These are phyloP conservation scores for Drosophila pseudotalamancana DNA, from an alignment of 2,888 invertebrate genomes.

Conservation along the genomic window DNA sequence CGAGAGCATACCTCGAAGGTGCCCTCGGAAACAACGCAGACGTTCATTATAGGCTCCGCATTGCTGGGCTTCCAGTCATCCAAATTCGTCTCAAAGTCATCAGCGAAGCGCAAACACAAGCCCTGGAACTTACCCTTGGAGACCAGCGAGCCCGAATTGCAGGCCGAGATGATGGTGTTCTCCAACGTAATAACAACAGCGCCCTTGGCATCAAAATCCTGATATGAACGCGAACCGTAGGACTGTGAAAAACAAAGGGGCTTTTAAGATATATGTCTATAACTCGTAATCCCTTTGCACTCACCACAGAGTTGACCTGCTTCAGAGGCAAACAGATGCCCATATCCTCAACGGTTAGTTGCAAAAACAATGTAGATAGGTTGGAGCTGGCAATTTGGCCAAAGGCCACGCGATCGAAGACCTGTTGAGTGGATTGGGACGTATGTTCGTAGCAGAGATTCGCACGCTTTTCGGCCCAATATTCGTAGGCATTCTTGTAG, in stretches of 20 bases:
- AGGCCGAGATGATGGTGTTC: constrained; percentile 96
- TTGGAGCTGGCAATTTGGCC: constrained; percentile 92
- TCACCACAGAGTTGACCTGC: constrained; percentile 88
- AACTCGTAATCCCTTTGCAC: background rate
- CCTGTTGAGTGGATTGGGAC: constrained; percentile 84
- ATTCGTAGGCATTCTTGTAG: constrained; percentile 99
- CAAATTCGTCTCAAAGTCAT: constrained; percentile 97
- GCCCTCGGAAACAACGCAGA: constrained; percentile 99
- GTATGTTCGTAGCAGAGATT: constrained; percentile 94
- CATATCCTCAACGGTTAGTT: constrained; percentile 97
- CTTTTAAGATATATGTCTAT: background rate
- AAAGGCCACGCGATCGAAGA: constrained; percentile 90
- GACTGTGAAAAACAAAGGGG: constrained; percentile 81
- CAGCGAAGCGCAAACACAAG: constrained; percentile 96
- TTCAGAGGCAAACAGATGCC: constrained; percentile 97
- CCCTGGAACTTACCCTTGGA: constrained; percentile 96
- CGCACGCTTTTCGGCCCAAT: constrained; percentile 98
- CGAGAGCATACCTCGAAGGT: constrained; percentile 95
- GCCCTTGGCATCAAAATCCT: constrained; percentile 92
- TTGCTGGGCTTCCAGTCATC: constrained; percentile 99
- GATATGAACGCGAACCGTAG: constrained; percentile 88
- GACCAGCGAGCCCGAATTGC: constrained; percentile 97
- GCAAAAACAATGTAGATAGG: constrained; percentile 95
- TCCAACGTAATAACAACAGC: constrained; percentile 98
- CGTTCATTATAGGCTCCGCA: constrained; percentile 92